These are phyloP conservation scores for Brachylomia viminalis DNA, from an alignment of 2,888 invertebrate genomes.

Conservation along the genomic window DNA sequence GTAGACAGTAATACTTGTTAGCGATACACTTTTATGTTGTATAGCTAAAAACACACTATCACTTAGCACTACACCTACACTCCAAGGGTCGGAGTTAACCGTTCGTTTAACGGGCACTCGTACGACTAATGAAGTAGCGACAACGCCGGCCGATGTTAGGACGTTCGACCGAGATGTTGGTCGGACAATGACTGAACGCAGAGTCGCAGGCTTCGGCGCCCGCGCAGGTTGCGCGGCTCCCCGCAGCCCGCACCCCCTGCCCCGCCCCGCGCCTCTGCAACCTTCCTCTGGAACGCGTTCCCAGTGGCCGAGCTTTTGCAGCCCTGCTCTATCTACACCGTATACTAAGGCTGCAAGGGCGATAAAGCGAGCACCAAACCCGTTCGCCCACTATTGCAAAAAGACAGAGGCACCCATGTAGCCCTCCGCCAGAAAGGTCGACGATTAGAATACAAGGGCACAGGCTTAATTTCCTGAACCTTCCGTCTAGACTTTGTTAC, in stretches of 20 bases:
- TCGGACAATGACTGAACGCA: constrained; percentile 88
- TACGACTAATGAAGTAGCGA: constrained; percentile 85
- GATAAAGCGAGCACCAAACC: constrained; percentile 80
- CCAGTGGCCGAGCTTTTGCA: constrained; percentile 84
- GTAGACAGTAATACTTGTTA: constrained; percentile 85
- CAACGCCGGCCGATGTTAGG: constrained; percentile 79
- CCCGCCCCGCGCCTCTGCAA: constrained; percentile 68
- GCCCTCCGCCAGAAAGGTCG: constrained; percentile 66
- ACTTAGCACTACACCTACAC: constrained; percentile 88
- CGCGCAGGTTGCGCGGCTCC: constrained; percentile 78
- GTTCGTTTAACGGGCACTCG: constrained; percentile 86
- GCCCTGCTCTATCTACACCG: constrained; percentile 78
- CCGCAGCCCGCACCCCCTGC: constrained; percentile 65
- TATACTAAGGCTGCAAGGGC: constrained; percentile 81
- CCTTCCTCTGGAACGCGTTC: constrained; percentile 79
- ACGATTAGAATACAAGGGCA: constrained; percentile 67
- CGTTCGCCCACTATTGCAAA: constrained; percentile 76
- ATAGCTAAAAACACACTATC: constrained; percentile 89
- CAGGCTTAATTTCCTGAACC: constrained; percentile 42
- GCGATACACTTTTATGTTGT: constrained; percentile 88
- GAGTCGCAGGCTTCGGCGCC: constrained; percentile 82
- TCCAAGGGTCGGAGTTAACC: constrained; percentile 84
- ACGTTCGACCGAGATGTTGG: constrained; percentile 86
- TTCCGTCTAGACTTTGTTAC: constrained; percentile 11
- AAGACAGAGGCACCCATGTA: constrained; percentile 68